These are phyloP conservation scores for Eurystomus gularis DNA, from an alignment of 2,113 vertebrate species.

Conservation along the genomic window DNA sequence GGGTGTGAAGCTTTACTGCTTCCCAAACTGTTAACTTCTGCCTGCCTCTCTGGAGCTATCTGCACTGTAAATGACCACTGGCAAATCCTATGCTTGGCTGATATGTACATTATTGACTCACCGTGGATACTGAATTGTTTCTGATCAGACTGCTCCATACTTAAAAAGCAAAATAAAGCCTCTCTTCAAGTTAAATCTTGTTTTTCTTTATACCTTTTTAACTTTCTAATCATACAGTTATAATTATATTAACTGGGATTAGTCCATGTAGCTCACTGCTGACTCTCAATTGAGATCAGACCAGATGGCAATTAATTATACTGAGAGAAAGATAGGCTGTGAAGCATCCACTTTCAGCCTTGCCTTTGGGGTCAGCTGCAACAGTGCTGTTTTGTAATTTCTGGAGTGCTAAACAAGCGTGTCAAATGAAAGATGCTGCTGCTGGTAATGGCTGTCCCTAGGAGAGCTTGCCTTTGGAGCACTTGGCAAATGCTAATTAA, in stretches of 20 bases:
- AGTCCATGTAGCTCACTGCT: background rate
- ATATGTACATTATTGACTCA: accelerated
- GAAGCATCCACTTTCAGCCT: background rate
- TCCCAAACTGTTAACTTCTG: background rate
- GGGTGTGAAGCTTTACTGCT: background rate
- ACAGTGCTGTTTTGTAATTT: background rate
- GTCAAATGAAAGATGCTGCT: background rate
- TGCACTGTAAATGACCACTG: background rate
- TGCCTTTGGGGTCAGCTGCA: background rate
- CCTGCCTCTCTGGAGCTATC: background rate
- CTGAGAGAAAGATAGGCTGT: background rate
- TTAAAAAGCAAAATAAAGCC: background rate
- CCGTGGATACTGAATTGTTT: background rate
- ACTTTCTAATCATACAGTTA: background rate
- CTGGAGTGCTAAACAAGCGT: background rate
- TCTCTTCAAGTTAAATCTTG: background rate
- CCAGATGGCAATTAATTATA: background rate
- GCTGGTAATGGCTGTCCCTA: background rate
- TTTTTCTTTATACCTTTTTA: background rate
- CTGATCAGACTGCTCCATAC: background rate
- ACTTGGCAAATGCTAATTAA: background rate
- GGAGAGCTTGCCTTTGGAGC: background rate
- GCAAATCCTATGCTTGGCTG: background rate
- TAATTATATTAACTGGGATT: background rate
- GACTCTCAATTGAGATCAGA: background rate